phyloP scores from a whole-genome alignment of 2,113 vertebrate genomes.

The Malaclemys terrapin region DNA sequence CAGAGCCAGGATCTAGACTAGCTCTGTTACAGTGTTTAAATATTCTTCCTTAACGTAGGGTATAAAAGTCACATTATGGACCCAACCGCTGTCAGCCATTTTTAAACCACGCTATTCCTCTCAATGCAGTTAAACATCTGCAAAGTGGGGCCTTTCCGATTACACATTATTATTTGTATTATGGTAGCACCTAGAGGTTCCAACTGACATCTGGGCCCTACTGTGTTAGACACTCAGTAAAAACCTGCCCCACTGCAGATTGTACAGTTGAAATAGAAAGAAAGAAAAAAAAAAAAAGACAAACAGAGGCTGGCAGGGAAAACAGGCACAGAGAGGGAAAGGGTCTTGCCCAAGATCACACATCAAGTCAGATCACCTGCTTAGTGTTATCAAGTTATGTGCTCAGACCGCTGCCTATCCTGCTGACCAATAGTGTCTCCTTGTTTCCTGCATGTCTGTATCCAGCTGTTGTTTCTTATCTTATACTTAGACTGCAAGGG shows the following conservation, averaged over 20 bases:
- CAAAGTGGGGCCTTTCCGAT: neutral
- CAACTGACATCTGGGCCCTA: neutral
- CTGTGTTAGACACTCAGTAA: neutral
- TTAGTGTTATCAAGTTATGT: neutral
- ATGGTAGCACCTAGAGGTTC: neutral
- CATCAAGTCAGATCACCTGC: neutral
- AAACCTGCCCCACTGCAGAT: neutral
- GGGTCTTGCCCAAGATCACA: neutral
- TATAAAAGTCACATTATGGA: neutral
- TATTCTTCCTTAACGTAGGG: neutral
- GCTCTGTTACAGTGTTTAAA: neutral
- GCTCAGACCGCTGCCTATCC: neutral
- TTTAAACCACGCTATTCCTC: neutral
- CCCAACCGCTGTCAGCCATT: neutral
- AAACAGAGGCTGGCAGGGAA: neutral
- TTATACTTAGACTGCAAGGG: neutral
- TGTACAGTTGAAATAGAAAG: neutral
- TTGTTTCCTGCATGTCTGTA: neutral
- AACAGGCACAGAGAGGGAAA: neutral
- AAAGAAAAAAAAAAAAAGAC: no score
- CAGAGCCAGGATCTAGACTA: neutral
- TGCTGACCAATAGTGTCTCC: neutral
- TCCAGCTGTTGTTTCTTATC: no score
- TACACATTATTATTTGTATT: neutral
- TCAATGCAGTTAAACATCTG: neutral